Percentiles rank a stretch among this genome's conserved stretches.
These are phyloP conservation scores for Macroglossus sobrinus DNA, from an alignment of 2,113 vertebrate species.

Conservation along the genomic window DNA sequence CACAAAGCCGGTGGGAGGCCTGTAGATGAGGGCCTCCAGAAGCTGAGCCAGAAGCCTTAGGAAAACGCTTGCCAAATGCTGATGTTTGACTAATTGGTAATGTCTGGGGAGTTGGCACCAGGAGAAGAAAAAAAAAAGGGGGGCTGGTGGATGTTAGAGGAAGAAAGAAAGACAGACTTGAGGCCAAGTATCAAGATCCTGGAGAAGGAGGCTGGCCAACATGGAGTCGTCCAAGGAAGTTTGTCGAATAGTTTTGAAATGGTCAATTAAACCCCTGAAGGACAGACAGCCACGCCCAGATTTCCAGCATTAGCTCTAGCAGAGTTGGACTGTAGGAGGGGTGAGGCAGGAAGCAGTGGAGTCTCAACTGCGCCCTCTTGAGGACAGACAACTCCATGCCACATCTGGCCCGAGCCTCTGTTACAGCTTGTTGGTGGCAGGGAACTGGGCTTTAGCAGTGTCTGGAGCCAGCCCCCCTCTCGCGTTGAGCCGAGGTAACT, in stretches of 20 bases:
- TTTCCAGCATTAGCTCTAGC: background rate
- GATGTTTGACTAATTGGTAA: conserved; percentile 60
- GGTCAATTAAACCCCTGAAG: background rate
- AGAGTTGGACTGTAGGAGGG: fast-evolving
- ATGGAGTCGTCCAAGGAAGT: background rate
- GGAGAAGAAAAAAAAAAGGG: background rate
- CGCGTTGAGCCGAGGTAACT: background rate
- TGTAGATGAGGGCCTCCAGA: background rate
- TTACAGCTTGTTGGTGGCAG: fast-evolving
- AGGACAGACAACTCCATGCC: background rate
- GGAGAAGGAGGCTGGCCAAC: background rate
- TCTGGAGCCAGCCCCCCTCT: background rate
- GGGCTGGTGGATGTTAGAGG: background rate
- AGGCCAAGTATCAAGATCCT: background rate
- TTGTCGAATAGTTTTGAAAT: background rate
- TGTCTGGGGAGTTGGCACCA: conserved; percentile 47
- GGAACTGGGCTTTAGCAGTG: background rate
- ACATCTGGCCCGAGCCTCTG: background rate
- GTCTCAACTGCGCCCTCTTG: background rate
- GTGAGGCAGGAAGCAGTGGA: background rate
- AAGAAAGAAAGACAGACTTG: background rate
- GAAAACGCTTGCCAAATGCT: conserved; percentile 26
- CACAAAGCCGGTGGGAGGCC: background rate
- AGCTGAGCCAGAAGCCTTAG: background rate
- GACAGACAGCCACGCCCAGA: background rate